These are phyloP conservation scores for Sphinx pinastri DNA, from an alignment of 2,888 invertebrate species.

Conservation along the genomic window DNA sequence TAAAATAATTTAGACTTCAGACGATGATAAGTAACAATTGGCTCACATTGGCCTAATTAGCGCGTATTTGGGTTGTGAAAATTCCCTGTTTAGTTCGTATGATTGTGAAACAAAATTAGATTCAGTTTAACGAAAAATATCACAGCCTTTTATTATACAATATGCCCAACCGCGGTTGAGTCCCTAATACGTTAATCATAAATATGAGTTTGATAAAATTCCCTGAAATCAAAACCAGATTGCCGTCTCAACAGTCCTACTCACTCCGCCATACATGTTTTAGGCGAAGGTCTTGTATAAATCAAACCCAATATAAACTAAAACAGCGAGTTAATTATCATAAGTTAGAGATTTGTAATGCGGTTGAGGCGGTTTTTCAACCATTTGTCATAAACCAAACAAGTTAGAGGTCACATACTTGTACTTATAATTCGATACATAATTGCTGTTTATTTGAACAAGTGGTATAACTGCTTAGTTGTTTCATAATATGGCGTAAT, in stretches of 20 bases:
- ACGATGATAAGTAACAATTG: too few species aligned
- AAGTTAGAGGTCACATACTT: neutral
- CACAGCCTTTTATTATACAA: too few species aligned
- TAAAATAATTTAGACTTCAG: too few species aligned
- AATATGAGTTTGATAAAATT: too few species aligned
- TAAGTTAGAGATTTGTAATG: neutral
- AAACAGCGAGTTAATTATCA: neutral
- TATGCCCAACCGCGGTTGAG: too few species aligned
- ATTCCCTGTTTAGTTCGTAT: too few species aligned
- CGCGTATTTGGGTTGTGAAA: too few species aligned
- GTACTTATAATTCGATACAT: neutral
- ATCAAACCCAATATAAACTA: neutral
- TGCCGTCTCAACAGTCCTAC: neutral
- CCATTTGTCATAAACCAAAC: neutral
- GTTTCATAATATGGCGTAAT: too few species aligned
- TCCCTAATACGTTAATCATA: too few species aligned
- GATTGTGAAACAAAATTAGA: too few species aligned
- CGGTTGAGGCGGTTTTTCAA: neutral
- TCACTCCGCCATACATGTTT: neutral
- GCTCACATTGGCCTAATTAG: too few species aligned
- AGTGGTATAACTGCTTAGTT: neutral
- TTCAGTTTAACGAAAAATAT: too few species aligned
- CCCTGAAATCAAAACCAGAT: neutral
- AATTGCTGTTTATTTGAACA: slow-evolving; percentile 7
- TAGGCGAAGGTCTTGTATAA: neutral